A percentile compares a stretch with the other conserved stretches of the same genome.
Evolutionary conservation across 2,888 invertebrate genomes (phyloP).

Genomic region (Blomia tropicalis): DNA sequence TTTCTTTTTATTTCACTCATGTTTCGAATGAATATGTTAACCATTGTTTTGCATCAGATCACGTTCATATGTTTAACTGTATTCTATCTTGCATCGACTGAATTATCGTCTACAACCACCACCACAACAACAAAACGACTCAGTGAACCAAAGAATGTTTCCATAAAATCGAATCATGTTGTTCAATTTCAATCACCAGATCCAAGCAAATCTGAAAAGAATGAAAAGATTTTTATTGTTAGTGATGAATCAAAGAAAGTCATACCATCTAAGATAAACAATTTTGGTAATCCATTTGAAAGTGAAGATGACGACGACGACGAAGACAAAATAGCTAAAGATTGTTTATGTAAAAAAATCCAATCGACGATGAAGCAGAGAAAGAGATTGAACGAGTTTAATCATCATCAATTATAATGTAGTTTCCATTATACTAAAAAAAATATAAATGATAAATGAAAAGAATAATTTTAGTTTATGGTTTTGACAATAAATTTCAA

Average conservation of each 20-base stretch:
- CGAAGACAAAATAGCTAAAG: background rate
- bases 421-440: no score
- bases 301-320: background rate
- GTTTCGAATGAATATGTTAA: background rate
- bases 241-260: no score
- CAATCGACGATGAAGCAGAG: slow-evolving; percentile 6
- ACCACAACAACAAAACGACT: background rate
- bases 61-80: background rate
- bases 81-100: background rate
- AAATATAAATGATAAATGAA: no score
- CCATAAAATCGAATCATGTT: background rate
- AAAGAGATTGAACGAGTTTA: slow-evolving; percentile 3
- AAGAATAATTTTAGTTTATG: no score
- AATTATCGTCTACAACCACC: background rate
- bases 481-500: no score
- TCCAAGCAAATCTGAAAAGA: no score
- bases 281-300: background rate
- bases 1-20: background rate
- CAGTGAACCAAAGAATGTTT: background rate
- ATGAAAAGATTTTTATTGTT: no score
- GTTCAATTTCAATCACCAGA: background rate
- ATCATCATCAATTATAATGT: no score
- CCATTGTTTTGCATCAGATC: slow-evolving; percentile 3
- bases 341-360: background rate
- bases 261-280: no score